Evolutionary conservation across 2,888 invertebrate species (phyloP), one percentile per base, ranked within the genome.

Genomic region (Azorinus chamasolen): DNA sequence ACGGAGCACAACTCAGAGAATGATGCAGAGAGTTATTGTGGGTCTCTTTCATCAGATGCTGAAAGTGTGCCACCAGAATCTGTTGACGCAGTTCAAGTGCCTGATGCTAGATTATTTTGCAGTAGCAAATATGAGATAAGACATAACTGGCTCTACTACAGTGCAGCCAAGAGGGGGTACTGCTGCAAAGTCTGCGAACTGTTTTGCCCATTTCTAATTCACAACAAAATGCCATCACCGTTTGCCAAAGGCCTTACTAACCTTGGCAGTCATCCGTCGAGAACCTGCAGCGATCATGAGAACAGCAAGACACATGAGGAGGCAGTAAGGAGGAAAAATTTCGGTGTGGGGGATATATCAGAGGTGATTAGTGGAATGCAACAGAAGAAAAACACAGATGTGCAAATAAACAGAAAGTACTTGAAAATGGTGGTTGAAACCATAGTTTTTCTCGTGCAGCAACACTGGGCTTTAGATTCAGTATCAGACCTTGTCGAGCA

Each of bases 161-260:
- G 54, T 32, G 54, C 54, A 27, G 5, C 54, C 6, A 54, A 54
- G 18, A 37, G 20, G 20, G 54, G 54, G 25, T 54, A 54, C 32
- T 54, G 54, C 32, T 54, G 54, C 45, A 58, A 58, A 18, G 20
- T 24, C 16, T 58, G 58, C 45, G 58, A 58, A 58, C 45, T 43
- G 10, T 48, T 46, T 16, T 48, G 32, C 32, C n/a, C 22, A 24
- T 43, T 22, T 58, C 3, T 22, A 22, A 43, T 8, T 14, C 39
- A 41, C 41, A 41, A 22, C 41, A 58, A 24, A n/a, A n/a, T n/a
- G n/a, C 22, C 58, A 58, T 32, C 50, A 5, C 24, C 58, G 10
- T 58, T 24, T 58, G 24, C 45, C 27, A 32, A 27, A 14, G 24
- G 58, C 24, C 24, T 20, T 24, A 18, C 24, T 58, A 2, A 43